Base-by-base conservation (phyloP, 2,888 invertebrate genomes). In the Marronus borbonicus region DNA sequence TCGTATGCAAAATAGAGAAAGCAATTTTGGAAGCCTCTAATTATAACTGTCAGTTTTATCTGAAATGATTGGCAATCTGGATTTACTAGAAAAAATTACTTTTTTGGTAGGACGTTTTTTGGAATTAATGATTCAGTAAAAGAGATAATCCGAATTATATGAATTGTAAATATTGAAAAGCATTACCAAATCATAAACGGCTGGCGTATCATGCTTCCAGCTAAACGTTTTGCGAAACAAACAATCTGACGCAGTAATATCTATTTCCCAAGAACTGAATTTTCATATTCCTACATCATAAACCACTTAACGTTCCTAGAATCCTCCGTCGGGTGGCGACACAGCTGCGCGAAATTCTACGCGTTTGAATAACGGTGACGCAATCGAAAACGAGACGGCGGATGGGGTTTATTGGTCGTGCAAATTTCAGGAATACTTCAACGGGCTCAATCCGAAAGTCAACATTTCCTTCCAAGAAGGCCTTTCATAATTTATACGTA, bases 381-480 rank as follows among this genome's bases (percentile, higher is more conserved):
- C 31, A 62, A 62, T 31, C 28, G 62, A 14, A 12, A 62, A 2
- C 10, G 31, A 62, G 8, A 44, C 44, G 12, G 14, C 14, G 7
- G 12, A 14, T 10, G n/a, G 31, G 14, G 14, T 28, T 62, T 62
- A 62, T 62, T 62, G 12, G 62, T 31, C 14, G 10, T 31, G 24
- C 31, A 62, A 62, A 28, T 62, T 62, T 62, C 28, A 62, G 62
- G 62, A 62, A 62, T 62, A 20, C 5, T 12, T 2, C 62, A 20
- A 10, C 60, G 20, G 60, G 2, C 60, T 60, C 60, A 28, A 60
- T 62, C 14, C 60, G 60, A 17, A 28, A 62, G 62, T 28, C 14
- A 62, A 28, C 62, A 31, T 28, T 62, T 31, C 62, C 31, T 62
- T 62, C 62, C 62, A 28, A 31, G 62, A 62, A 62, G 62, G 14